phyloP scores from a whole-genome alignment of 1,140 invertebrate genomes.

The Dinoponera quadriceps region DNA sequence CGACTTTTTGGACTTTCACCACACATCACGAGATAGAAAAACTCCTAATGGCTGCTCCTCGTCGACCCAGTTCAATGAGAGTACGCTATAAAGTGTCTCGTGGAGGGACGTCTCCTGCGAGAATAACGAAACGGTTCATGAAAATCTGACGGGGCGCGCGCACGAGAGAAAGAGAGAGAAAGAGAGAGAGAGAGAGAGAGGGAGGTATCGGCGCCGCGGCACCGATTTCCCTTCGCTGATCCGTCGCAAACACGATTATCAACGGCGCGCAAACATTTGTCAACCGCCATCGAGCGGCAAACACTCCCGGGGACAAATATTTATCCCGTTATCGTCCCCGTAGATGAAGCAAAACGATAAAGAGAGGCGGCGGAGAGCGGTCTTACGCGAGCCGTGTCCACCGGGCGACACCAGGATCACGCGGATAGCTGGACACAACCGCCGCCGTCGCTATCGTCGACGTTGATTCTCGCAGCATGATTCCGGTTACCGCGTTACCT shows the following conservation, averaged over 20 bases:
- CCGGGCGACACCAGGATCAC: slow-evolving; percentile 36
- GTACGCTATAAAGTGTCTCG: slow-evolving; percentile 30
- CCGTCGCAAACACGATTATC: slow-evolving; percentile 53
- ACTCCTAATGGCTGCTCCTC: slow-evolving; percentile 44
- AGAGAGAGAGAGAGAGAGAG: slow-evolving; percentile 26
- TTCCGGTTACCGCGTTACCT: slow-evolving; percentile 69
- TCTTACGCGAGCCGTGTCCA: slow-evolving; percentile 52
- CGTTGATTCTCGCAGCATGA: slow-evolving; percentile 70
- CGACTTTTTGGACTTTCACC: slow-evolving; percentile 15
- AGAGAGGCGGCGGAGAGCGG: slow-evolving; percentile 24
- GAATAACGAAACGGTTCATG: slow-evolving; percentile 63
- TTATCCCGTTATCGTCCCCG: slow-evolving; percentile 55
- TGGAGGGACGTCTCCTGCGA: slow-evolving; percentile 45
- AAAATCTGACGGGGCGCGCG: slow-evolving; percentile 14
- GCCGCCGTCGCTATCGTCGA: slow-evolving; percentile 56
- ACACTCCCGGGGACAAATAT: slow-evolving; percentile 58
- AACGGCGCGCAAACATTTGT: slow-evolving; percentile 47
- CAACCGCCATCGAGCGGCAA: slow-evolving; percentile 46
- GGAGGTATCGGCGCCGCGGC: slow-evolving; percentile 36
- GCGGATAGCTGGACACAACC: slow-evolving; percentile 46
- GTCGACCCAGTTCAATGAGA: slow-evolving; percentile 53
- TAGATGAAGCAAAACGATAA: slow-evolving; percentile 55
- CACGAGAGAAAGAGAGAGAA: slow-evolving; percentile 40
- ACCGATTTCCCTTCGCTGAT: slow-evolving; percentile 54
- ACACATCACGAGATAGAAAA: slow-evolving; percentile 43